phyloP scores from a whole-genome alignment of 2,888 invertebrate genomes.

The Syrista parreyssii region DNA sequence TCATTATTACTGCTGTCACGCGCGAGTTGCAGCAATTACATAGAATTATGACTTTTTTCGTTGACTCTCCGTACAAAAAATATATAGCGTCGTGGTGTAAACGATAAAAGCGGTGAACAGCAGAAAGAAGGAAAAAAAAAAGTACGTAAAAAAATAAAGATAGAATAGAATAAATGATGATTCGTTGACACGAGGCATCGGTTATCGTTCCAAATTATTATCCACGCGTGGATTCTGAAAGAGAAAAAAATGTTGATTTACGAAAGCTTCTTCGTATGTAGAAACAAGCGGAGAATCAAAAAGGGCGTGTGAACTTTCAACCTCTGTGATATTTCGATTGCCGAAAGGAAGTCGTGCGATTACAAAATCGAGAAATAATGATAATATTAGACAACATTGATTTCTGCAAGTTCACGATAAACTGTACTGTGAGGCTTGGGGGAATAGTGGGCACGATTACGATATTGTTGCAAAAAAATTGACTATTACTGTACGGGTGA shows the following conservation, averaged over 20 bases:
- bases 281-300: background rate
- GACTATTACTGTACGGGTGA: too few species aligned
- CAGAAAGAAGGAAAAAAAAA: conserved; percentile 13
- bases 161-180: conserved; percentile 19
- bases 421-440: too few species aligned
- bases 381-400: background rate
- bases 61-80: background rate
- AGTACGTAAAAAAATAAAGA: conserved; percentile 11
- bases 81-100: background rate
- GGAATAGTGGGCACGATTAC: too few species aligned
- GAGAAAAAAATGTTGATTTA: background rate
- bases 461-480: too few species aligned
- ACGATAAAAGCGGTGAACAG: background rate
- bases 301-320: background rate
- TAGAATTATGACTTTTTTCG: background rate
- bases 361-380: background rate
- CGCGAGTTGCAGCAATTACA: background rate
- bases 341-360: background rate
- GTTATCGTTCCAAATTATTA: conserved; percentile 31
- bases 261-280: background rate
- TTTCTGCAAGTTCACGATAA: background rate
- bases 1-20: background rate
- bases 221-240: background rate
- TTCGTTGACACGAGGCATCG: conserved; percentile 22
- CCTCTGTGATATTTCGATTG: background rate